Evolutionary conservation across 1,140 invertebrate genomes (phyloP), one percentile per base, ranked within the genome.

Genomic region (Drosophila dunni): DNA sequence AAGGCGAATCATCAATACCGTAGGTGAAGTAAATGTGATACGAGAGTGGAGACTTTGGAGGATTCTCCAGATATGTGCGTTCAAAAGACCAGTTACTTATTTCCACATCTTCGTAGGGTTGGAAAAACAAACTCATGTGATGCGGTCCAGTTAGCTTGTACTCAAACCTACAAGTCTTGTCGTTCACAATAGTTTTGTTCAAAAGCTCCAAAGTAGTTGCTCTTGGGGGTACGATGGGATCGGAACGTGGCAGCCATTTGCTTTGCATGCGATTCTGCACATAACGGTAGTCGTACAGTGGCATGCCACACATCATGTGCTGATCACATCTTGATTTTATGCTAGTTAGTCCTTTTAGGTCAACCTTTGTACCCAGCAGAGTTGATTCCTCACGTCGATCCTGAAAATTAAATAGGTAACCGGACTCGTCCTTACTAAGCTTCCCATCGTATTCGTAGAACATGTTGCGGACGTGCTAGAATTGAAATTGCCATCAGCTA

Each of bases 281-380:
- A 57, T 45, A 82, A 36, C 80, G 81, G 56, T 96, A 96, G 75
- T 96, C 94, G 67, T 95, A 94, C 90, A 95, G 96, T 13, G 96
- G 96, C 81, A 96, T 91, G 3, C 96, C 96, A 89, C 96, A 97
- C 78, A 95, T 95, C 48, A 96, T 92, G 81, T 95, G 93, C 48
- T 94, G 93, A 11, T 94, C 91, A 83, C 96, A 96, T 61, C 95
- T 93, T 63, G 94, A 91, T 6, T 92, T 81, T 7, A 95, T 93
- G 40, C 91, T 75, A 56, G 91, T 93, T 36, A 95, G 93, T 13
- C 95, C 93, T 38, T 94, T 93, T 11, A 93, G 40, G 45, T 92
- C 64, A 6, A 91, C 71, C 0, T 38, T 61, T 6, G 67, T 57
- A 45, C 69, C 84, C 69, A 93, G 89, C 8, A 96, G 92, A 13